Evolutionary conservation across 2,888 invertebrate species (phyloP).

Genomic region (Cheilosia vulpina): DNA sequence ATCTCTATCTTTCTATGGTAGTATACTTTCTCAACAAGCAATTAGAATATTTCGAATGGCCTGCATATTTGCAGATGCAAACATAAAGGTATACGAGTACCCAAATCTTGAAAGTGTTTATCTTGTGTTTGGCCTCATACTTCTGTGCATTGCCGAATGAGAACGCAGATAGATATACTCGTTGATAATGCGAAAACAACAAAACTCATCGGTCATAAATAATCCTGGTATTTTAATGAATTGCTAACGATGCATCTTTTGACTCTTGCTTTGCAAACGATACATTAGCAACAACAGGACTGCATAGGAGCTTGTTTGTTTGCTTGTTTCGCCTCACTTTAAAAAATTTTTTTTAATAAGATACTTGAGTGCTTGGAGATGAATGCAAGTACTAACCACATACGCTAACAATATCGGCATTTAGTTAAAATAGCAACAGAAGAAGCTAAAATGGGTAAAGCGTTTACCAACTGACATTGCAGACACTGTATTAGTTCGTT

Average conservation of each 20-base stretch:
- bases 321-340: background rate
- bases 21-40: conserved; percentile 52
- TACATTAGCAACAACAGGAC: background rate
- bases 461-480: no score
- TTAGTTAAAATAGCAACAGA: no score
- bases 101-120: conserved; percentile 66
- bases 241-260: conserved; percentile 68
- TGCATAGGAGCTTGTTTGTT: conserved; percentile 16
- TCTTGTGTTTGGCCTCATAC: conserved; percentile 48
- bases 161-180: background rate
- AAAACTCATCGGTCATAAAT: conserved; percentile 60
- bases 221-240: conserved; percentile 64
- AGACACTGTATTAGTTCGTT: no score
- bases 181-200: conserved; percentile 12
- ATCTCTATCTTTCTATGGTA: conserved; percentile 4
- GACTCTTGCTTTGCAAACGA: conserved; percentile 59
- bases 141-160: conserved; percentile 32
- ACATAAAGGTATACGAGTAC: background rate
- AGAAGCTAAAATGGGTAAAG: no score
- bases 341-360: conserved; percentile 61
- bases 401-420: no score
- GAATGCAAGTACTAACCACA: no score
- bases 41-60: conserved; percentile 48
- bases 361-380: background rate
- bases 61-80: conserved; percentile 47